Evolutionary conservation across 2,888 invertebrate species (phyloP).

Genomic region (Drosophila colorata): DNA sequence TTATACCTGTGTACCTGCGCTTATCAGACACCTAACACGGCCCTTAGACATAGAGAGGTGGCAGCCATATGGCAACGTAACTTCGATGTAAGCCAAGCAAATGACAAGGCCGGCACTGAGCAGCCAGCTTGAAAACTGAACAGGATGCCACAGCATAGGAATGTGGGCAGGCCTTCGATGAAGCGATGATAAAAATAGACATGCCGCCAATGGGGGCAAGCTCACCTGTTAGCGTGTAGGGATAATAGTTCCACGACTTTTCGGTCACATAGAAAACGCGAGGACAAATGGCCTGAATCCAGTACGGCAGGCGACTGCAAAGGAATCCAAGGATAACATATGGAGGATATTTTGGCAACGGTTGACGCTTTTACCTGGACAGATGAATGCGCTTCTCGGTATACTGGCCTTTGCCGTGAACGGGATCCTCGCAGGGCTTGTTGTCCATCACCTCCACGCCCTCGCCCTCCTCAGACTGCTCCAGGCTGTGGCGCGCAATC

Average conservation of each 20-base stretch:
- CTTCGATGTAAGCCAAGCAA: not conserved
- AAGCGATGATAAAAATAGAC: conserved; percentile 6
- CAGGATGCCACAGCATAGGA: conserved; percentile 4
- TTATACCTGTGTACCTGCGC: conserved; percentile 11
- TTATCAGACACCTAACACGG: conserved; percentile 44
- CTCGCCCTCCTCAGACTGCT: conserved; percentile 95
- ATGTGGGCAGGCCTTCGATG: conserved; percentile 3
- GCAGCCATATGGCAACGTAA: conserved; percentile 48
- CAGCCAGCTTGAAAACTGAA: conserved; percentile 3
- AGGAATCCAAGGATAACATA: not conserved
- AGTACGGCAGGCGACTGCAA: conserved; percentile 92
- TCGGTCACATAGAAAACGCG: conserved; percentile 96
- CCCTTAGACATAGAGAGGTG: not conserved
- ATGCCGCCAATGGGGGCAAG: conserved; percentile 39
- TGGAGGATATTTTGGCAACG: not conserved
- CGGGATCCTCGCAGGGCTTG: conserved; percentile 91
- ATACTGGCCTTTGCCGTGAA: conserved; percentile 93
- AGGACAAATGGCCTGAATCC: conserved; percentile 94
- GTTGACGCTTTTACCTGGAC: conserved; percentile 88
- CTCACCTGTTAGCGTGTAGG: conserved; percentile 93
- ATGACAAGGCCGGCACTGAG: not conserved
- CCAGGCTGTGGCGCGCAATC: conserved; percentile 97
- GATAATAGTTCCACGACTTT: conserved; percentile 98
- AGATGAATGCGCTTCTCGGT: conserved; percentile 96
- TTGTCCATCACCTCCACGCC: conserved; percentile 96